Evolutionary conservation across 2,113 vertebrate genomes (phyloP).

Genomic region (Azemiops feae): DNA sequence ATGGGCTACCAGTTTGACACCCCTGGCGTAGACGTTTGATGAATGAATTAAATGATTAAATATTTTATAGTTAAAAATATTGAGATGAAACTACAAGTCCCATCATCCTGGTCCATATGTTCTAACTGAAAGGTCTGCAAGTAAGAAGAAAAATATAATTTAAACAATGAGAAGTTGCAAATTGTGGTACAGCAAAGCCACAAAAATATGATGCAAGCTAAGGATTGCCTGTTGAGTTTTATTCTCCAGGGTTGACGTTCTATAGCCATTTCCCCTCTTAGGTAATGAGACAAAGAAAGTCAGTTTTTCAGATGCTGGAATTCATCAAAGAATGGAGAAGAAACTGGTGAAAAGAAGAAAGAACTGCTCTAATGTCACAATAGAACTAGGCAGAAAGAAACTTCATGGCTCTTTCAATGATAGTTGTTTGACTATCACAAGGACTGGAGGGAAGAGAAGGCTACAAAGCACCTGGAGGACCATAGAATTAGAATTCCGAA

Average conservation of each 20-base stretch:
- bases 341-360: background rate
- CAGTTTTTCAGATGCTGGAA: background rate
- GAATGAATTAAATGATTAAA: background rate
- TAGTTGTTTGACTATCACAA: background rate
- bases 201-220: background rate
- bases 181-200: background rate
- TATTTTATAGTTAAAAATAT: background rate
- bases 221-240: background rate
- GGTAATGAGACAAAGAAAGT: background rate
- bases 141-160: background rate
- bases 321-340: background rate
- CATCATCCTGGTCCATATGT: background rate
- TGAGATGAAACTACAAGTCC: background rate
- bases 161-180: background rate
- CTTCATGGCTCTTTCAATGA: background rate
- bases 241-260: background rate
- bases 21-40: background rate
- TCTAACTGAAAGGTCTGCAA: background rate
- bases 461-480: background rate
- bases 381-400: background rate
- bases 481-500: background rate
- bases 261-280: background rate
- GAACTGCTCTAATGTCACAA: background rate
- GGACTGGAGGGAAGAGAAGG: background rate
- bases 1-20: too few relatives aligned